These are phyloP conservation scores for Oligia fasciuncula DNA, from an alignment of 2,888 invertebrate genomes.

Conservation along the genomic window DNA sequence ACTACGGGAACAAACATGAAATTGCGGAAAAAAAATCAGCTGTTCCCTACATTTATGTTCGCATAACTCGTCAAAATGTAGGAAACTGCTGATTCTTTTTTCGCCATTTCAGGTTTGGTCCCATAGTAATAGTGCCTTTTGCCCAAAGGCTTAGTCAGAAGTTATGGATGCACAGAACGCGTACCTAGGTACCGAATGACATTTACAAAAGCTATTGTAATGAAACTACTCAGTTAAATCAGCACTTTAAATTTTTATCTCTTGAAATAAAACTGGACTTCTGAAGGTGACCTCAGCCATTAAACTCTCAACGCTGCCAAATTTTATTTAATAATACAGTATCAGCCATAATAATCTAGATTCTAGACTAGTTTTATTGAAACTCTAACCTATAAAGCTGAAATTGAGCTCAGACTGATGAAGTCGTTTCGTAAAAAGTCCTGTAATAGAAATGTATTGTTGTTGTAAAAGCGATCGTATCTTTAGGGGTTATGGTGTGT, in stretches of 20 bases:
- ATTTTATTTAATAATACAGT: slow-evolving; percentile 25
- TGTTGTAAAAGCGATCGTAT: slow-evolving; percentile 64
- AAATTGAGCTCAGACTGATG: slow-evolving; percentile 19
- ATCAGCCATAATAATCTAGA: slow-evolving; percentile 38
- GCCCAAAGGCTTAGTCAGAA: neutral
- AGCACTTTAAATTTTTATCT: slow-evolving; percentile 9
- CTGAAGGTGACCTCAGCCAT: slow-evolving; percentile 19
- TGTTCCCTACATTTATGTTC: too few relatives aligned
- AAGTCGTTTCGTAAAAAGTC: slow-evolving; percentile 66
- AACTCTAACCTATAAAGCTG: slow-evolving; percentile 38
- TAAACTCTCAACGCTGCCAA: slow-evolving; percentile 18
- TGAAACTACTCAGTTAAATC: neutral
- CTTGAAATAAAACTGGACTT: slow-evolving; percentile 1
- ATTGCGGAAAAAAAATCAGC: too few relatives aligned
- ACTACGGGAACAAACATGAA: too few relatives aligned
- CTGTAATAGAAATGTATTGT: slow-evolving; percentile 66
- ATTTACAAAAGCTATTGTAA: neutral
- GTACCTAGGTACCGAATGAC: neutral
- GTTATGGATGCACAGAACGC: neutral
- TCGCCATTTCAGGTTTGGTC: too few relatives aligned
- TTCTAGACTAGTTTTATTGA: slow-evolving; percentile 39
- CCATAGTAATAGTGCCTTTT: neutral
- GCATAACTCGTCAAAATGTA: too few relatives aligned
- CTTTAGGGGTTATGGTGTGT: slow-evolving; percentile 65
- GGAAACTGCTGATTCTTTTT: too few relatives aligned